Evolutionary conservation across 2,113 vertebrate species (phyloP), one percentile per base, ranked within the genome.

Genomic region (Nothobranchius kuhntae): DNA sequence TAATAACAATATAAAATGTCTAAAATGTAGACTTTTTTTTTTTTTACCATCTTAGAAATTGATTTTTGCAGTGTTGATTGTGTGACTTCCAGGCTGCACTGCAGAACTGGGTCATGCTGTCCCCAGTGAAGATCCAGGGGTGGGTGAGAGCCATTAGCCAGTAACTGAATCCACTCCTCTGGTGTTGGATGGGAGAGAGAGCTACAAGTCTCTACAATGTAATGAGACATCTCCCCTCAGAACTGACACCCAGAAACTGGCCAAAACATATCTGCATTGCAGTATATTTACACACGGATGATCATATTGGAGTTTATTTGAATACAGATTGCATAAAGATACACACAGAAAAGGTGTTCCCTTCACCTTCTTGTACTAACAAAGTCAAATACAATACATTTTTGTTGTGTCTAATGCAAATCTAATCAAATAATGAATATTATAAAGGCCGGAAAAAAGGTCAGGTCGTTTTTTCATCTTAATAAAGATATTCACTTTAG

Each of bases 151-250:
- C 82, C 78, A 86, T 90, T 87, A 89, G 78, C 53, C 57, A 57
- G 77, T 65, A 80, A 86, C 83, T 66, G 67, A 73, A 87, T 85
- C 80, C 70, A 83, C 70, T 81, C 73, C 76, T 68, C 70, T 75
- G 80, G 68, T 67, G 62, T 56, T 64, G 62, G 69, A 75, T 47
- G 53, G 52, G 38, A 70, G 68, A 64, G 51, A 65, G 60, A 57
- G 53, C 60, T 79, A 68, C 69, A 77, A 68, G 63, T 54, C 40
- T 73, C 60, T 68, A 45, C 69, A 71, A 79, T 12, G 53, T 79
- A 87, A 89, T 85, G 81, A 87, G 81, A 87, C 77, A 79, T 83
- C 71, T 83, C 73, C 52, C 70, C 44, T 30, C 36, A 73, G 56
- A 63, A 54, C 40, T 59, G 66, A 78, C 73, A 30, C 53, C 56